Conservation (phyloP, 2,888 invertebrate species). For the Watsonalla binaria region DNA sequence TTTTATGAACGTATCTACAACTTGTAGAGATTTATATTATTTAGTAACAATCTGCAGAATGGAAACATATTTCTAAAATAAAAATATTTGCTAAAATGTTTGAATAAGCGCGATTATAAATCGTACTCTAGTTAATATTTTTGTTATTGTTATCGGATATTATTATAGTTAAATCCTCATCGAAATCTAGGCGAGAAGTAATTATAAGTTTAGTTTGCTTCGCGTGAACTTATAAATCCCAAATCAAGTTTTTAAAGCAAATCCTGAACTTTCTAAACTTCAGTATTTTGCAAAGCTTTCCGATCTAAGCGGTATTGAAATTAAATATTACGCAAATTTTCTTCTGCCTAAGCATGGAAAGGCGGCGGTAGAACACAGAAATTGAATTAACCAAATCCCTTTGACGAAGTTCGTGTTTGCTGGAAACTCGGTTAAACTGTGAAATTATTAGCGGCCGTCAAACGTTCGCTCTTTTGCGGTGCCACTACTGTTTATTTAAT, state of each 20-base stretch:
- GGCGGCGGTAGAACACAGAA: conserved; percentile 56
- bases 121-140: too few relatives aligned
- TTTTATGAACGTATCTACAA: too few relatives aligned
- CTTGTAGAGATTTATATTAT: too few relatives aligned
- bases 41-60: too few relatives aligned
- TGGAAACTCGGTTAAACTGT: conserved; percentile 47
- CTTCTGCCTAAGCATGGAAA: conserved; percentile 47
- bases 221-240: conserved; percentile 24
- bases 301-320: conserved; percentile 52
- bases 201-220: conserved; percentile 4
- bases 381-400: conserved; percentile 64
- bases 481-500: conserved; percentile 25
- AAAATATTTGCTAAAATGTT: too few relatives aligned
- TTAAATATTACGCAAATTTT: conserved; percentile 61
- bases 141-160: too few relatives aligned
- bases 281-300: conserved; percentile 39
- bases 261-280: conserved; percentile 35
- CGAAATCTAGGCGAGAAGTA: neutral
- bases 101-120: too few relatives aligned
- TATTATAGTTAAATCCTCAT: neutral
- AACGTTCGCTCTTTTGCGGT: conserved; percentile 35
- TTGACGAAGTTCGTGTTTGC: conserved; percentile 62
- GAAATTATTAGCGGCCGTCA: conserved; percentile 50
- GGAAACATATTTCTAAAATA: too few relatives aligned
- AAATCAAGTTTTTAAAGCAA: conserved; percentile 34